Evolutionary conservation across 2,888 invertebrate genomes (phyloP), one percentile per base, ranked within the genome.

Genomic region (Noctua pronuba): DNA sequence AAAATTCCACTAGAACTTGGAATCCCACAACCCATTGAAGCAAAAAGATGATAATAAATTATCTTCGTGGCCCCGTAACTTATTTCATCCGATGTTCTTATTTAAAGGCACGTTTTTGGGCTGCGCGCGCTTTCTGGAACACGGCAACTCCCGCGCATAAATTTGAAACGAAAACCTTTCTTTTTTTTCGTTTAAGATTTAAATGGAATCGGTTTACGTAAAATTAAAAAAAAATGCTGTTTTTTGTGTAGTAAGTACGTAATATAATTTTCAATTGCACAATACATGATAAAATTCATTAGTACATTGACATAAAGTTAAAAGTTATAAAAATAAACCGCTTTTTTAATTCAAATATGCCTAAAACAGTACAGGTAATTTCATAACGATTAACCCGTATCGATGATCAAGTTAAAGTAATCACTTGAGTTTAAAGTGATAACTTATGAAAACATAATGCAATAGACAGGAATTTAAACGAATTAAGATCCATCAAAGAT

Each of bases 41-140:
- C 78, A 86, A 84, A 86, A 90, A 90, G 75, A 82, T 84, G 73
- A 82, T 79, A 90, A 95, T 94, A 94, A 94, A 94, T 94, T 91
- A 89, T 90, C 85, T 84, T 85, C 84, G 85, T 90, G 90, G 88
- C 89, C 89, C 88, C 91, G 93, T 94, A 93, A 92, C 90, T 94
- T 93, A 94, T 93, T 92, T 92, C 89, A 89, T 90, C 89, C 88
- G 90, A 92, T 92, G 92, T 92, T 92, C 92, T 92, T 91, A 90
- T 81, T 78, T 80, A 67, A 64, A 82, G 68, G 89, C 92, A 92
- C 91, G 92, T 91, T 93, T 92, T 94, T 89, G 91, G 91, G 85
- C 46, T 62, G 60, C 81, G 88, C 89, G 91, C 89, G 91, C 92
- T 91, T 91, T 91, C 90, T 92, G 92, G 92, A 92, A 92, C 93